Base-by-base conservation (phyloP, 2,888 invertebrate genomes). In the Trisateles emortualis region DNA sequence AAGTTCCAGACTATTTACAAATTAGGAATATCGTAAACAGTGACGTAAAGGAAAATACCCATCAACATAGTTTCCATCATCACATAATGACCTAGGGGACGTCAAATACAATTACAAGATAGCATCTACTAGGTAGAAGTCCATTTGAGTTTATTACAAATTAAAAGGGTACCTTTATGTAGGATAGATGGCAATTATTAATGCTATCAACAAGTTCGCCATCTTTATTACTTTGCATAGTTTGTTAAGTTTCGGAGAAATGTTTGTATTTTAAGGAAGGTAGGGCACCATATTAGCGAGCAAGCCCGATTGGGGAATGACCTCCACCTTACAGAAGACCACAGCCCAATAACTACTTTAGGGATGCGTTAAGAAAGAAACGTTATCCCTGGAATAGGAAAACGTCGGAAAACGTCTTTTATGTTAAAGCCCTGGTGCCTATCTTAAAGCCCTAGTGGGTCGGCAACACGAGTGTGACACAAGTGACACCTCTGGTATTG, bases 31-130 rank as follows among this genome's bases (percentile, higher is more conserved):
- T 61, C 48, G 43, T 63, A 60, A 56, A 55, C 30, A 59, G 5
- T 57, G 54, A 67, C 66, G 53, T 57, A 36, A 50, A 53, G 58
- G 55, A 64, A 64, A 61, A 58, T 56, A 48, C 53, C n/a, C 58
- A 59, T 54, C 56, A 59, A 57, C 1, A 22, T 22, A 49, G 41
- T 52, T 50, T 40, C 51, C 55, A 59, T 32, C 39, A 24, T 24
- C 45, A 42, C 44, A 42, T 57, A 59, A 64, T 65, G 57, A 59
- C 67, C 59, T 62, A 64, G 53, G 59, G 55, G 56, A 66, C 62
- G 61, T 64, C 48, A 53, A 69, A 69, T 67, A 72, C 70, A 73
- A 72, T 75, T 68, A 65, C 52, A 39, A 66, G 76, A 78, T 76
- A 64, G 42, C 76, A 78, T 78, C 75, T 68, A 30, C 44, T 55